phyloP scores from a whole-genome alignment of 2,113 vertebrate species.

The Cacatua alba region DNA sequence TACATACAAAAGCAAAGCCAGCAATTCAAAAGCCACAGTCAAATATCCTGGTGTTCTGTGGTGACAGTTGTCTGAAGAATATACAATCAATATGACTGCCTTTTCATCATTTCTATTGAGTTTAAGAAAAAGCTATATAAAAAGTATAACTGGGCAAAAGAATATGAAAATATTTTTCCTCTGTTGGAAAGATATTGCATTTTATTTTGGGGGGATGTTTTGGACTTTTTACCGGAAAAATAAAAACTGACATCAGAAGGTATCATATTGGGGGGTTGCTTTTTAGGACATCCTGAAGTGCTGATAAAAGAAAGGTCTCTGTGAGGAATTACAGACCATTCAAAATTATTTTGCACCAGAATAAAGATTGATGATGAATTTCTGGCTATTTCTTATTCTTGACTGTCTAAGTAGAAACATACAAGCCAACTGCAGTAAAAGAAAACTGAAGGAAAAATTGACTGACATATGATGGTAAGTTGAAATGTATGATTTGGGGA shows the following conservation, averaged over 20 bases:
- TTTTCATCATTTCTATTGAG: not conserved
- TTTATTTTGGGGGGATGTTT: not conserved
- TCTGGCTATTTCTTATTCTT: not conserved
- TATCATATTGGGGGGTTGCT: not conserved
- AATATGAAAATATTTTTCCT: not conserved
- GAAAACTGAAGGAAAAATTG: slow-evolving; percentile 41
- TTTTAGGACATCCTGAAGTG: not conserved
- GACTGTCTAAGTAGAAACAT: slow-evolving; percentile 37
- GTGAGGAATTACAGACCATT: not conserved
- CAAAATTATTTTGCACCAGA: not conserved
- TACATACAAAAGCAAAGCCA: not conserved
- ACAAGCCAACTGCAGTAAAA: not conserved
- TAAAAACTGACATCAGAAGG: not conserved
- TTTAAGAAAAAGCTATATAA: not conserved
- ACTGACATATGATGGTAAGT: slow-evolving; percentile 21
- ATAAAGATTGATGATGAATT: slow-evolving; percentile 35
- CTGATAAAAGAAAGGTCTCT: not conserved
- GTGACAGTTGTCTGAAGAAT: not conserved
- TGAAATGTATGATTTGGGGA: slow-evolving; percentile 37
- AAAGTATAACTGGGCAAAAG: not conserved
- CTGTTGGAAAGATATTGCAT: not conserved
- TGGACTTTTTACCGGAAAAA: not conserved
- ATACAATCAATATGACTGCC: not conserved
- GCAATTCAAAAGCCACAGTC: not conserved
- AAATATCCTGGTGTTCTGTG: not conserved